Conservation (phyloP, 2,888 invertebrate genomes). For the Melipona beecheii region DNA sequence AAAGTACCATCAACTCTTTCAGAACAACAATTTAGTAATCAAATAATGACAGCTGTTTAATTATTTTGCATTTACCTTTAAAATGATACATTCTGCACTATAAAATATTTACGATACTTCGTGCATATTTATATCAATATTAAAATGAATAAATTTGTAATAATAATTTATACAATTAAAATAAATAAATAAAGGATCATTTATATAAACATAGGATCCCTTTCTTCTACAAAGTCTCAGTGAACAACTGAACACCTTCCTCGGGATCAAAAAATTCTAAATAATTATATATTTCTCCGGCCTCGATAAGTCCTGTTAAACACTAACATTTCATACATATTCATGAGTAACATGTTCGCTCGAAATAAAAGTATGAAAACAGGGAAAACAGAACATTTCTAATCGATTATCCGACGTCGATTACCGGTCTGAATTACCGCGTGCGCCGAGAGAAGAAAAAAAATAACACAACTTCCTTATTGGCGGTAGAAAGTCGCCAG, state of each 20-base stretch:
- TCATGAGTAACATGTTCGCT: not conserved
- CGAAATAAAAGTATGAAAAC: constrained; percentile 4
- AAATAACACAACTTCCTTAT: constrained; percentile 18
- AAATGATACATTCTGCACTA: not conserved
- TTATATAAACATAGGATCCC: not conserved
- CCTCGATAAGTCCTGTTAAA: not conserved
- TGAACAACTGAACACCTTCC: not conserved
- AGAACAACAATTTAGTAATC: too few species aligned
- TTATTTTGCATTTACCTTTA: too few species aligned
- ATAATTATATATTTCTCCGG: not conserved
- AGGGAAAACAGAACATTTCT: constrained; percentile 9
- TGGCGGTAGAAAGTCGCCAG: constrained; percentile 45
- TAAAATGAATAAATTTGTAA: too few species aligned
- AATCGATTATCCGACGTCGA: constrained; percentile 18
- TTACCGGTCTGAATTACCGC: constrained; percentile 15
- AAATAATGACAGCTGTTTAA: too few species aligned
- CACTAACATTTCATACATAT: not conserved
- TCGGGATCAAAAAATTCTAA: not conserved
- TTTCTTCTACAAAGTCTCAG: not conserved
- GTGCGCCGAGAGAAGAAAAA: not conserved
- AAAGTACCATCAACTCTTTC: not conserved
- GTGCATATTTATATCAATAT: not conserved
- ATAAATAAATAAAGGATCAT: too few species aligned
- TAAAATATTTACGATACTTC: not conserved
- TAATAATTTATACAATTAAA: too few species aligned